Percentiles rank a stretch among this genome's conserved stretches.
phyloP scores from a whole-genome alignment of 2,113 vertebrate genomes.

The Nansenia antarctica region DNA sequence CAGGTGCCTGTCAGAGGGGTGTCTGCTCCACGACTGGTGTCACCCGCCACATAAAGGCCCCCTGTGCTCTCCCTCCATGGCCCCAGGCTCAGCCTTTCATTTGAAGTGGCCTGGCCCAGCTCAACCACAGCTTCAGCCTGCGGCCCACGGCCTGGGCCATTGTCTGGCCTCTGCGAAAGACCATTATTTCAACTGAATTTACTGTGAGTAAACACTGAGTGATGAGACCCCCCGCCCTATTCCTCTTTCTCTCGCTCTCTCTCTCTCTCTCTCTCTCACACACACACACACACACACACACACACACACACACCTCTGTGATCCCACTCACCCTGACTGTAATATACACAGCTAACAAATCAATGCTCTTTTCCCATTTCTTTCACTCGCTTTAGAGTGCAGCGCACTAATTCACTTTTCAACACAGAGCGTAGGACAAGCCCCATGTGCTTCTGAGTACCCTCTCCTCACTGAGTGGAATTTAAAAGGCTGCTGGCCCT shows the following conservation, averaged over 20 bases:
- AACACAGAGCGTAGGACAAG: constrained; percentile 69
- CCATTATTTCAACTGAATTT: constrained; percentile 85
- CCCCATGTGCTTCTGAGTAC: constrained; percentile 72
- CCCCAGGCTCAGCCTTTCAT: constrained; percentile 72
- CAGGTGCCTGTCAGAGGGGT: constrained; percentile 81
- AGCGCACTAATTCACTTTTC: constrained; percentile 76
- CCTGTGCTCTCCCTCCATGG: constrained; percentile 50
- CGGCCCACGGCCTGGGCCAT: constrained; percentile 68
- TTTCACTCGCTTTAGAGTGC: constrained; percentile 67
- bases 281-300: constrained; percentile 9
- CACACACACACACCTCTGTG: constrained; percentile 13
- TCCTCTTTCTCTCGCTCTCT: constrained; percentile 29
- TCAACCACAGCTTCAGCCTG: constrained; percentile 63
- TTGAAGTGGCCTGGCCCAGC: constrained; percentile 67
- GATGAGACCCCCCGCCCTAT: constrained; percentile 68
- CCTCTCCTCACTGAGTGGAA: constrained; percentile 49
- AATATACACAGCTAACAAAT: constrained; percentile 77
- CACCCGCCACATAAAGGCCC: constrained; percentile 64
- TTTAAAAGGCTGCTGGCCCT: constrained; percentile 60
- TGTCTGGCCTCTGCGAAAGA: constrained; percentile 75
- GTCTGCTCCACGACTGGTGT: constrained; percentile 70
- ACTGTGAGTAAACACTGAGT: constrained; percentile 82
- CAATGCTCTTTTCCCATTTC: constrained; percentile 63
- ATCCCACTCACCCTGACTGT: constrained; percentile 45
- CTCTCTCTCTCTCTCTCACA: background rate